phyloP scores from a whole-genome alignment of 2,888 invertebrate species.

The Chironomus riparius region DNA sequence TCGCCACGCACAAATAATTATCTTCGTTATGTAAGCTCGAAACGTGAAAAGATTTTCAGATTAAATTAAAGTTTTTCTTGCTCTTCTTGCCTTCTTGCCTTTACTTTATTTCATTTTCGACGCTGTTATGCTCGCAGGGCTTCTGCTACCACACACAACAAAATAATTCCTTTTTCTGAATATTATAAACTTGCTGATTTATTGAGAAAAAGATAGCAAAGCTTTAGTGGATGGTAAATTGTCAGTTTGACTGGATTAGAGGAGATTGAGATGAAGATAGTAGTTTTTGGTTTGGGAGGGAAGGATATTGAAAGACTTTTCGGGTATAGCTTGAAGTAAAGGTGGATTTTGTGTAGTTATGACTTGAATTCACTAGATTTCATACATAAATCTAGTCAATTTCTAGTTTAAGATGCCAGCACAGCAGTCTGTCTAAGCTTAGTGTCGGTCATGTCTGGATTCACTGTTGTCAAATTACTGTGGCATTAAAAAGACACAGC shows the following conservation, averaged over 20 bases:
- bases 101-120: neutral
- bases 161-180: neutral
- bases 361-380: too few relatives aligned
- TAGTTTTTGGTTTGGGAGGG: too few relatives aligned
- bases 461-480: too few relatives aligned
- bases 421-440: too few relatives aligned
- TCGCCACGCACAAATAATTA: conserved; percentile 15
- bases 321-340: too few relatives aligned
- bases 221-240: neutral
- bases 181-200: neutral
- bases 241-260: neutral
- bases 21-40: conserved; percentile 14
- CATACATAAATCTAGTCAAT: too few relatives aligned
- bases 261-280: too few relatives aligned
- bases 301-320: too few relatives aligned
- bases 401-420: too few relatives aligned
- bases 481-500: too few relatives aligned
- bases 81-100: neutral
- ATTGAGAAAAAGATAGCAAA: neutral
- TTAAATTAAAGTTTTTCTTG: neutral
- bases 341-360: too few relatives aligned
- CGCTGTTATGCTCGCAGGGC: neutral
- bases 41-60: conserved; percentile 19
- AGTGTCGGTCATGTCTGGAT: too few relatives aligned
- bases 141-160: neutral